phyloP scores from a whole-genome alignment of 1,140 invertebrate genomes.

The Microvelia longipes region DNA sequence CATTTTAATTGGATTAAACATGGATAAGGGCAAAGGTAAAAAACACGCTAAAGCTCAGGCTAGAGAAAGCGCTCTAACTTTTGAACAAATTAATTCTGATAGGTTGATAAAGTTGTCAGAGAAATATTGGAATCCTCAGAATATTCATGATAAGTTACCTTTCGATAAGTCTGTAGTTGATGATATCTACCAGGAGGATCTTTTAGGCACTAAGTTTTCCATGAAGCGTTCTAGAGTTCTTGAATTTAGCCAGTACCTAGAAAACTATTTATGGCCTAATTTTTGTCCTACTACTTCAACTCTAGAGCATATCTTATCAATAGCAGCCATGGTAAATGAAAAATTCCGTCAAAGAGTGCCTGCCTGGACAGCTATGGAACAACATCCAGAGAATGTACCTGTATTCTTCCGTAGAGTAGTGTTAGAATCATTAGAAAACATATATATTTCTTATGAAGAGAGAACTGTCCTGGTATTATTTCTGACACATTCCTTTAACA shows the following conservation, averaged over 20 bases:
- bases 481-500: constrained; percentile 91
- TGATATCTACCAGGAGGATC: neutral
- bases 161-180: neutral
- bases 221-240: constrained; percentile 83
- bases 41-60: neutral
- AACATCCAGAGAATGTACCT: constrained; percentile 62
- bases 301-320: constrained; percentile 78
- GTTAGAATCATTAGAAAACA: constrained; percentile 45
- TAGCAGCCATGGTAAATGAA: constrained; percentile 95
- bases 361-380: constrained; percentile 82
- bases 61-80: neutral
- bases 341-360: constrained; percentile 92
- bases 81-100: constrained; percentile 1
- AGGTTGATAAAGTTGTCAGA: neutral
- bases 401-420: constrained; percentile 79
- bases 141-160: neutral
- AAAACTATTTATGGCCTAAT: constrained; percentile 96
- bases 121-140: neutral
- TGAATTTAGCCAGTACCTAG: constrained; percentile 93
- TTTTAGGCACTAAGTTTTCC: constrained; percentile 37
- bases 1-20: no score
- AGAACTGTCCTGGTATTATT: constrained; percentile 79
- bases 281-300: constrained; percentile 49
- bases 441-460: constrained; percentile 48
- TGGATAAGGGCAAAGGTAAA: no score